These are phyloP conservation scores for Danio aesculapii DNA, from an alignment of 2,797 vertebrate genomes.

Conservation along the genomic window DNA sequence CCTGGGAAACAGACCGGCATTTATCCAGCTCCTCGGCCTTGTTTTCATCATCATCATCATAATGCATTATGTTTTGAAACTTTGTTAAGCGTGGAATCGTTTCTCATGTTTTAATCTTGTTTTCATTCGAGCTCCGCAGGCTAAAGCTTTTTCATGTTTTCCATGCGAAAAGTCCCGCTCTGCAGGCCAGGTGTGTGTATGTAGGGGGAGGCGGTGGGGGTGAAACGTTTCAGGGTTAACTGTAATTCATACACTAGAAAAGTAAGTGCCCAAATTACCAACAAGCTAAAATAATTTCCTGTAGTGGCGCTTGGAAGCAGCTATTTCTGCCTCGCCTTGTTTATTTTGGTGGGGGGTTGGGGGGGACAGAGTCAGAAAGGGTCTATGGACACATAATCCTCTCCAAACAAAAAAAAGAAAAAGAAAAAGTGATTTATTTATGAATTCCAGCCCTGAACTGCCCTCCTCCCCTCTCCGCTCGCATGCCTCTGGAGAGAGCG, in stretches of 20 bases:
- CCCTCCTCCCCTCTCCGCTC: slow-evolving; percentile 65
- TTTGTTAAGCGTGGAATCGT: slow-evolving; percentile 26
- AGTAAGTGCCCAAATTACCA: slow-evolving; percentile 78
- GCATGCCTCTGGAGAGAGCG: slow-evolving; percentile 68
- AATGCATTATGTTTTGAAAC: slow-evolving; percentile 15
- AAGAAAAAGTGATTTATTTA: slow-evolving; percentile 86
- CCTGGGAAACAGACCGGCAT: slow-evolving; percentile 60
- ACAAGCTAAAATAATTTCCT: slow-evolving; percentile 81
- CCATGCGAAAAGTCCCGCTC: slow-evolving; percentile 37
- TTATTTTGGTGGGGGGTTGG: slow-evolving; percentile 76
- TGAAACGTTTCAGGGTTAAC: slow-evolving; percentile 60
- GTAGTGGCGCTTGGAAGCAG: slow-evolving; percentile 75
- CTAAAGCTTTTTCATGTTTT: slow-evolving; percentile 40
- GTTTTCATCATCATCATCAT: slow-evolving; percentile 1
- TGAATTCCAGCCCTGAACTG: slow-evolving; percentile 81
- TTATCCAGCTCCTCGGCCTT: slow-evolving; percentile 59
- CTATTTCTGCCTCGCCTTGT: slow-evolving; percentile 80
- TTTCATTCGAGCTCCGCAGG: slow-evolving; percentile 19
- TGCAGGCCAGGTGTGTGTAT: slow-evolving; percentile 55
- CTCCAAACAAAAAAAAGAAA: slow-evolving; percentile 63
- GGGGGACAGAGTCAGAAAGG: slow-evolving; percentile 58
- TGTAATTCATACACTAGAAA: slow-evolving; percentile 76
- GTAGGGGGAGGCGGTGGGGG: slow-evolving; percentile 55
- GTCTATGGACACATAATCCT: slow-evolving; percentile 82
- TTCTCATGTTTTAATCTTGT: slow-evolving; percentile 37